These are phyloP conservation scores for Drosophila arizonae DNA, from an alignment of 1,140 invertebrate species.

Conservation along the genomic window DNA sequence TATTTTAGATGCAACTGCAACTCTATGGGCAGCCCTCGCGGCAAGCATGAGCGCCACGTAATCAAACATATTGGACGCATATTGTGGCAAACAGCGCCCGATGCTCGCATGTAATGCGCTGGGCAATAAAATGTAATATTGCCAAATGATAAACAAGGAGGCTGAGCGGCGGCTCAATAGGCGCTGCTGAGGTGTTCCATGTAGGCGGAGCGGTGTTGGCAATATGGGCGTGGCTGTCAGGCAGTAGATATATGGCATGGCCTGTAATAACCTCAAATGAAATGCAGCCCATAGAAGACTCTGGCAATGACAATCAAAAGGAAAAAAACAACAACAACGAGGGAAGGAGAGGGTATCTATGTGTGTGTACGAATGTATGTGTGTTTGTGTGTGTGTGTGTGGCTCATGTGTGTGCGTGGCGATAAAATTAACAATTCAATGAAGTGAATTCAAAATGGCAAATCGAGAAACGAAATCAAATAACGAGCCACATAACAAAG, in stretches of 20 bases:
- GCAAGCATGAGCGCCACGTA: conserved; percentile 30
- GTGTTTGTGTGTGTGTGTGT: conserved; percentile 18
- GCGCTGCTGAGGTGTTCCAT: neutral
- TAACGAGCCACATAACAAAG: conserved; percentile 31
- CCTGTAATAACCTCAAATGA: conserved; percentile 70
- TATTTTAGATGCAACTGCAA: neutral
- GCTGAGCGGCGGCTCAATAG: neutral
- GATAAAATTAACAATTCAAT: conserved; percentile 79
- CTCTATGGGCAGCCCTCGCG: conserved; percentile 32
- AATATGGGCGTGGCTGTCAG: neutral
- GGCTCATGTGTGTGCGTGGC: conserved; percentile 30
- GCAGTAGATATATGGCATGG: conserved; percentile 5
- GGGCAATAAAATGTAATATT: conserved; percentile 75
- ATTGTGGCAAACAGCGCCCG: conserved; percentile 27
- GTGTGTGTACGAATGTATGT: neutral
- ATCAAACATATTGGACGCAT: conserved; percentile 58
- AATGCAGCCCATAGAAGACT: conserved; percentile 43
- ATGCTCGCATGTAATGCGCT: conserved; percentile 36
- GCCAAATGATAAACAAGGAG: conserved; percentile 49
- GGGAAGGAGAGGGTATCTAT: neutral
- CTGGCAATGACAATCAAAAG: conserved; percentile 68
- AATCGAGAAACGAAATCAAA: conserved; percentile 70
- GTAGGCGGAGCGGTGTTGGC: neutral
- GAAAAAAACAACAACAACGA: conserved; percentile 12
- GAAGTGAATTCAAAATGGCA: conserved; percentile 76